phyloP scores from a whole-genome alignment of 2,888 invertebrate species.

The Lomographa bimaculata region DNA sequence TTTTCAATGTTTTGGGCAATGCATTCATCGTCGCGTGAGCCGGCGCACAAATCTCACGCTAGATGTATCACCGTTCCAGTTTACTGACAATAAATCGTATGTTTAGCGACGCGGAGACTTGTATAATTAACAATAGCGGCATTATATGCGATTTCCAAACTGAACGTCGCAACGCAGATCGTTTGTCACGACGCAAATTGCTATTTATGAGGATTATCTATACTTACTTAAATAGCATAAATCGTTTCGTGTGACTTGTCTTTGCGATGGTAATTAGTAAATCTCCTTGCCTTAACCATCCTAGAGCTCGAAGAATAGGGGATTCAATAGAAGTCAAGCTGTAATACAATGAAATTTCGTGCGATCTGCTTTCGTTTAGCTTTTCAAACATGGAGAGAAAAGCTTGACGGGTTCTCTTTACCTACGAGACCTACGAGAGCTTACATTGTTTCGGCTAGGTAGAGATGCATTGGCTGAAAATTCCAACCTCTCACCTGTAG shows the following conservation, averaged over 20 bases:
- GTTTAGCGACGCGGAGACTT: conserved; percentile 77
- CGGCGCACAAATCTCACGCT: conserved; percentile 65
- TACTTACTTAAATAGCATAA: conserved; percentile 54
- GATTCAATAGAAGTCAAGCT: conserved; percentile 8
- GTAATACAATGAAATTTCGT: conserved; percentile 2
- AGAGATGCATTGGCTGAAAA: conserved; percentile 3
- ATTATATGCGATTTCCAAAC: conserved; percentile 81
- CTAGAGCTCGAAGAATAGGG: conserved; percentile 15
- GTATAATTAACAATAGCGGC: conserved; percentile 80
- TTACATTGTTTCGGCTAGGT: too few species aligned
- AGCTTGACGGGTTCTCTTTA: conserved; percentile 3
- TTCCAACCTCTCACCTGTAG: conserved; percentile 26
- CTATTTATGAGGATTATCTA: conserved; percentile 79
- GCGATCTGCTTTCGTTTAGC: conserved; percentile 2
- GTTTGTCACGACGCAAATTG: conserved; percentile 79
- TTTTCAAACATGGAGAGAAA: conserved; percentile 3
- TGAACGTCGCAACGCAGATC: conserved; percentile 64
- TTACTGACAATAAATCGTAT: conserved; percentile 78
- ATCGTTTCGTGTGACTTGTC: conserved; percentile 46
- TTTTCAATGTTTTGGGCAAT: conserved; percentile 63
- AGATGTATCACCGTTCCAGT: conserved; percentile 72
- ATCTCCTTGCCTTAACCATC: conserved; percentile 24
- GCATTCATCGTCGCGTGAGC: conserved; percentile 49
- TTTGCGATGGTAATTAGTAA: conserved; percentile 32
- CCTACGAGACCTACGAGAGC: too few species aligned